A percentile compares a stretch with the other conserved stretches of the same genome.
Evolutionary conservation across 2,113 vertebrate species (phyloP).

Genomic region (Oceanodroma tethys): DNA sequence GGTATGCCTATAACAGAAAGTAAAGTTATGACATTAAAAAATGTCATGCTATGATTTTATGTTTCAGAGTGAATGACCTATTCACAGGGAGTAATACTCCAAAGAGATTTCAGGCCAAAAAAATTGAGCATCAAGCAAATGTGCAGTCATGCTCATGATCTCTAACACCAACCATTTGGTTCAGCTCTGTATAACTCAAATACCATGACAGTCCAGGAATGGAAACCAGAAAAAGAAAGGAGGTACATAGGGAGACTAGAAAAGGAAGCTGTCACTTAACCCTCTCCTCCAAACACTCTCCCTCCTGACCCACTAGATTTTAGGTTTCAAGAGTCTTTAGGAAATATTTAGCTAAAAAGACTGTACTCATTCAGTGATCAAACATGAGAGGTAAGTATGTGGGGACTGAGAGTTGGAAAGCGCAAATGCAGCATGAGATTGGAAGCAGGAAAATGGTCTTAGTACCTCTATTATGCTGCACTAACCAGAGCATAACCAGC

Average conservation of each 20-base stretch:
- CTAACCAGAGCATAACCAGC: not conserved
- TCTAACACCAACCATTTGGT: not conserved
- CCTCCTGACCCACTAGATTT: not conserved
- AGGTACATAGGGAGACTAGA: not conserved
- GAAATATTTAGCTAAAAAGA: not conserved
- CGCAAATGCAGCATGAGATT: not conserved
- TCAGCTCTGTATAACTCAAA: not conserved
- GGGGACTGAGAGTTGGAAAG: not conserved
- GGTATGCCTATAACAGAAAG: slow-evolving; percentile 23
- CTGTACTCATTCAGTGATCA: not conserved
- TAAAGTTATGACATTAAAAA: not conserved
- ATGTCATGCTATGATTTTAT: not conserved
- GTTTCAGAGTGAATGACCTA: not conserved
- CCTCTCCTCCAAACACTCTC: not conserved
- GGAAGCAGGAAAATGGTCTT: not conserved
- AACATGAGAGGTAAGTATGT: not conserved
- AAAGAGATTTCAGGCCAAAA: not conserved
- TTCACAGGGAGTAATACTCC: not conserved
- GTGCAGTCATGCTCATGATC: not conserved
- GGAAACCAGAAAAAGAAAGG: not conserved
- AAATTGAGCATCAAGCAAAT: not conserved
- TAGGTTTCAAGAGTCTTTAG: not conserved
- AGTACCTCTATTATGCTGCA: not conserved
- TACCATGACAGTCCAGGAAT: not conserved
- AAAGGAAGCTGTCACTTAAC: not conserved